Base-by-base conservation (phyloP, 2,113 vertebrate genomes). In the Gymnocephalus cernua region DNA sequence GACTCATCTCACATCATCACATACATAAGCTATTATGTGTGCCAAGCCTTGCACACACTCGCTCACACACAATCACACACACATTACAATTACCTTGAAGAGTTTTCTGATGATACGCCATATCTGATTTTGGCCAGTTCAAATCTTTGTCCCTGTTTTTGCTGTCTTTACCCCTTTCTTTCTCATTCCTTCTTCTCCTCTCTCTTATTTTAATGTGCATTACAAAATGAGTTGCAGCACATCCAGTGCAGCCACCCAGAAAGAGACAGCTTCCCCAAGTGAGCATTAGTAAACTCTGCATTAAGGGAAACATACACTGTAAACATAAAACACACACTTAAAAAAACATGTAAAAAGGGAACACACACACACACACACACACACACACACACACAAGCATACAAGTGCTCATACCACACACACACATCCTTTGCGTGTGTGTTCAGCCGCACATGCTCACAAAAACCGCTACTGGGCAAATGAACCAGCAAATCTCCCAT, bases 401-500 rank as follows among this genome's bases (percentile, higher is more conserved):
- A 35, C 45, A 50, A 1, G 35, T 38, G 35, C 8, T 38, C 35
- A 38, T 38, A 38, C 35, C 12, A 35, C 15, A 25, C 58, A 47
- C 51, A 77, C 61, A 18, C 64, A 21, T 25, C 27, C 44, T 59
- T 59, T 76, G 74, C 64, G 73, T 65, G 29, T 35, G 82, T 77
- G 64, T 71, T 88, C 63, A 29, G 76, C 56, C 29, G 35, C 73
- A 79, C 61, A 74, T 21, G 58, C 81, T 77, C 61, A 85, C 44
- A 79, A 82, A 88, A 81, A 88, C 35, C 63, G 84, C 87, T 86
- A 66, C 75, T 80, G 78, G 91, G 76, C 73, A 91, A 91, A 84
- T 91, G 74, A 93, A 91, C 85, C 89, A 91, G 88, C 81, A 89
- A 85, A 89, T 90, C 79, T 54, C 72, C 84, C 77, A 91, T 89